These are phyloP conservation scores for Synergus gifuensis DNA, from an alignment of 2,888 invertebrate genomes.

Conservation along the genomic window DNA sequence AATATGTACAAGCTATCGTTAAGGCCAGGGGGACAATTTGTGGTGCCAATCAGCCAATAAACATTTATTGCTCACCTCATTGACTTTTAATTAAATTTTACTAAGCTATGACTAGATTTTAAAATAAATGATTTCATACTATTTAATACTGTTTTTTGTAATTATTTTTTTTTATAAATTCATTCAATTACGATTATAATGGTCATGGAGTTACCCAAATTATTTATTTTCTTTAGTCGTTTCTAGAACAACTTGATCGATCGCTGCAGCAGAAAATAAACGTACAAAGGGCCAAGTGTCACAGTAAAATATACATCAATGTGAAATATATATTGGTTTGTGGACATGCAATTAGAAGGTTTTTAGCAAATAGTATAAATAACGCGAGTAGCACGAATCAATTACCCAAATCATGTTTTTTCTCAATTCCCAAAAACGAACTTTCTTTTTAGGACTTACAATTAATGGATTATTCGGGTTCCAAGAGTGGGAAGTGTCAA, in stretches of 20 bases:
- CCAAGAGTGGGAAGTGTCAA: not conserved
- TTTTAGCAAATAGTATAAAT: not conserved
- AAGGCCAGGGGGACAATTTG: not conserved
- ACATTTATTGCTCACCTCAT: not conserved
- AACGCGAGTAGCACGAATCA: not conserved
- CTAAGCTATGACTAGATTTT: not conserved
- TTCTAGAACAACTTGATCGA: conserved; percentile 17
- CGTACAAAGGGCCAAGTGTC: not conserved
- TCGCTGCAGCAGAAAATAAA: conserved; percentile 8
- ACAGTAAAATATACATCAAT: not conserved
- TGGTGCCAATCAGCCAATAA: not conserved
- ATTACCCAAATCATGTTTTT: not conserved
- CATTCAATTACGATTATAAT: no score
- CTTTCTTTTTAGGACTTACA: not conserved
- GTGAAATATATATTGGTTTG: conserved; percentile 3
- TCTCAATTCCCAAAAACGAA: not conserved
- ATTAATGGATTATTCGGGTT: conserved; percentile 4
- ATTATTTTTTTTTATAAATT: not conserved
- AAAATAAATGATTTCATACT: not conserved
- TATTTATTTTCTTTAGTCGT: conserved; percentile 11
- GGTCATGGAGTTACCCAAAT: not conserved
- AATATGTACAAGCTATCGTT: not conserved
- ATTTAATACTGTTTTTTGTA: not conserved
- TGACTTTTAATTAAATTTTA: not conserved
- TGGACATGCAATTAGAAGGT: conserved; percentile 15